Base-by-base conservation (phyloP, 2,888 invertebrate genomes). In the Lathronympha strigana region DNA sequence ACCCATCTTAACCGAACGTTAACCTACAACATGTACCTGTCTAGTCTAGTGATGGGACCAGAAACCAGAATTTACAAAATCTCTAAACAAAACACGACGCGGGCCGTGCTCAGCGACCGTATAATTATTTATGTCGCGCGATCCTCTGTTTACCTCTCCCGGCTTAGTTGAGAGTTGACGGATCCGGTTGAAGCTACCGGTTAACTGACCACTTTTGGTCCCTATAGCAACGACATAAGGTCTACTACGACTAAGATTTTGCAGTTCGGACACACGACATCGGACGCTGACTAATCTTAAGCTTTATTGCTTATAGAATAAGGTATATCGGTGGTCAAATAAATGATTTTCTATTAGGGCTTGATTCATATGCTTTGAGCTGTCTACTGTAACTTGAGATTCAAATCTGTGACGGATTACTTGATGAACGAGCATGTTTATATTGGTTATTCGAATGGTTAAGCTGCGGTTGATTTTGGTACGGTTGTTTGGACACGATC, bases 111-210 rank as follows among this genome's bases (percentile, higher is more conserved):
- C 82, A 78, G 71, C 60, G 72, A 50, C 76, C 82, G 76, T 86
- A 77, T 83, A 83, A 86, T 86, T 83, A 83, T 83, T 84, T 86
- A 83, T 79, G 79, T 79, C 71, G 70, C 73, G 71, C 72, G 72
- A 73, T 73, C 61, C 71, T 43, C 58, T 73, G 73, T 76, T 72
- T 74, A 71, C 71, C 68, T 64, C 28, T 61, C 50, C 50, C 40
- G 55, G 67, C 63, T 67, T 63, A 63, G 67, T 53, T 53, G 28
- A 47, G 54, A 47, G 64, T 60, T 60, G 60, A 64, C 64, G 64
- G 63, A 33, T 19, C 23, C 47, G 47, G 23, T 45, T 45, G 21
- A 5, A 4, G 17, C 43, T 5, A 21, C 21, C 11, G 13, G 6
- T 33, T 33, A 1, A 11, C 33, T 33, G 11, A 33, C 2, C 9